A percentile compares a stretch with the other conserved stretches of the same genome.
These are phyloP conservation scores for Phragmatobia fuliginosa DNA, from an alignment of 2,888 invertebrate species.

Conservation along the genomic window DNA sequence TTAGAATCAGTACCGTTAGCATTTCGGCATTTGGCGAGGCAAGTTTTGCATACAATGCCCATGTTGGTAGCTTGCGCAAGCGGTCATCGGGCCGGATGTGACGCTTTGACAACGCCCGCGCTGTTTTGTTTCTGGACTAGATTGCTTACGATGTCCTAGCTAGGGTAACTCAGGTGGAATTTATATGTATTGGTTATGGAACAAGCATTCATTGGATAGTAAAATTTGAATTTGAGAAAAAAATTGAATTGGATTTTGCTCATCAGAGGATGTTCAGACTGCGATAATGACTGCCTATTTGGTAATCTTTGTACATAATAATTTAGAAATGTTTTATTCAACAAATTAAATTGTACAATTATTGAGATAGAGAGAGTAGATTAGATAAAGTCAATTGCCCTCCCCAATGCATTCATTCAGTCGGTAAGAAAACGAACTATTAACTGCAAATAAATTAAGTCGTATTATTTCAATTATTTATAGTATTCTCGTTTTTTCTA, in stretches of 20 bases:
- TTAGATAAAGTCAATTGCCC: too few species aligned
- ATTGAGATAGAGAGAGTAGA: not conserved
- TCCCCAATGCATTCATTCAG: too few species aligned
- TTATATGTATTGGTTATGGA: slow-evolving; percentile 3
- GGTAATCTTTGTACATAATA: not conserved
- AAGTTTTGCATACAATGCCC: slow-evolving; percentile 85
- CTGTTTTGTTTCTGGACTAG: slow-evolving; percentile 66
- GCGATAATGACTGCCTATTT: not conserved
- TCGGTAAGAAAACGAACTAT: too few species aligned
- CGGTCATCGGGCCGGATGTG: slow-evolving; percentile 81
- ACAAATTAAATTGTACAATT: not conserved
- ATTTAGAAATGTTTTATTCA: too few species aligned
- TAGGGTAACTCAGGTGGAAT: slow-evolving; percentile 23
- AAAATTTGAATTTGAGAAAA: not conserved
- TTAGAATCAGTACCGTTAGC: slow-evolving; percentile 62
- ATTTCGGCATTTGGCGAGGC: slow-evolving; percentile 74
- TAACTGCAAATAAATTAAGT: too few species aligned
- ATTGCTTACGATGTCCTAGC: slow-evolving; percentile 49
- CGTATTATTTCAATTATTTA: not conserved
- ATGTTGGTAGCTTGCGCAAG: slow-evolving; percentile 78
- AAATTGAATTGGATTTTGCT: not conserved
- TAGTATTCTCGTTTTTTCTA: not conserved
- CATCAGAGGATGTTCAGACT: not conserved
- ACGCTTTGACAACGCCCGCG: slow-evolving; percentile 66
- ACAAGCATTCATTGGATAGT: not conserved